Evolutionary conservation across 2,113 vertebrate species (phyloP), one percentile per base, ranked within the genome.

Genomic region (Phaetusa simplex): DNA sequence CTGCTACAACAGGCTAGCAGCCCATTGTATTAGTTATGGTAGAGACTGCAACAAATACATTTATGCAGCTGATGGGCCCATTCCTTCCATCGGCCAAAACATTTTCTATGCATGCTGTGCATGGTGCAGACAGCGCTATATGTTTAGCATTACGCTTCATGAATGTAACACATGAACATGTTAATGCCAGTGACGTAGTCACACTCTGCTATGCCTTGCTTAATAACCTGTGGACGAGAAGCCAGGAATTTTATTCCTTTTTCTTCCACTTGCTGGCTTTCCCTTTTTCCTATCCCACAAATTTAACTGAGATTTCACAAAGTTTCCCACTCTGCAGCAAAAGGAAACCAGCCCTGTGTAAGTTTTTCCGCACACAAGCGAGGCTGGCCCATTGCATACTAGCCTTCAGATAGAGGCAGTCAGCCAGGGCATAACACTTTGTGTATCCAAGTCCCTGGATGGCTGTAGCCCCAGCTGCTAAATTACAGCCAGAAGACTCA

Each of bases 241-340:
- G 89, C 91, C 93, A 93, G 91, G 89, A 95, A 82, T 61, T 73
- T 87, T 91, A 62, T 88, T 91, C 56, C 20, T 53, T 95, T 89
- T 95, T 90, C 78, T 95, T 96, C 94, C 94, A 89, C 74, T 96
- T 94, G 78, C 78, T 86, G 81, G 53, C 29, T 94, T 95, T 95
- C 67, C 21, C 4, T 91, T 94, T 97, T 96, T 95, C 84, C 94
- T 94, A 52, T 70, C 66, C 62, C 66, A 94, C 73, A 93, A 87
- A 91, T 52, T 64, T 84, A 83, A 93, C 61, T n/a, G 50, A 92
- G 92, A 82, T 96, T 94, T 95, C 93, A 95, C 70, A 94, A 77
- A 86, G 76, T 96, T 96, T 97, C 96, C 96, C 85, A 72, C 34
- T 93, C 70, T 80, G 74, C 71, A 94, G 90, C 40, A 69, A 91